Percentiles rank a stretch among this genome's conserved stretches.
These are phyloP conservation scores for Heliconius aoede DNA, from an alignment of 2,888 invertebrate genomes.

Conservation along the genomic window DNA sequence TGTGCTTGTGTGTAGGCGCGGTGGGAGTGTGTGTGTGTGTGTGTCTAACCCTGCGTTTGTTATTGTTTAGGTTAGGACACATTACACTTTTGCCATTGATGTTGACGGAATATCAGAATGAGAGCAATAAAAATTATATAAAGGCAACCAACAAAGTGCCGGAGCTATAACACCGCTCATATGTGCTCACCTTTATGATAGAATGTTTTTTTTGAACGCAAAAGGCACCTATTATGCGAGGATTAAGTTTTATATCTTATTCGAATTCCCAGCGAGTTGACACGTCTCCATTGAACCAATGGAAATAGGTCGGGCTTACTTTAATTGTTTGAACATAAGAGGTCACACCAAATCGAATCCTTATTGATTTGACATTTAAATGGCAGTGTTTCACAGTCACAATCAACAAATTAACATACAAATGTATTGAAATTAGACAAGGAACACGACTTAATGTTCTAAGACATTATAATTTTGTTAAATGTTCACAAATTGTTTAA, in stretches of 20 bases:
- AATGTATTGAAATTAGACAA: constrained; percentile 3
- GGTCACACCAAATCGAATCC: constrained; percentile 36
- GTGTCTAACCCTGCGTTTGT: constrained; percentile 58
- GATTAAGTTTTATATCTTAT: constrained; percentile 67
- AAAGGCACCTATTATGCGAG: constrained; percentile 56
- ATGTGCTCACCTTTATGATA: constrained; percentile 51
- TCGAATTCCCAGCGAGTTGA: constrained; percentile 66
- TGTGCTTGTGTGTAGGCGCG: constrained; percentile 56
- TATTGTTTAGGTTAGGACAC: constrained; percentile 48
- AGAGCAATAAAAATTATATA: constrained; percentile 29
- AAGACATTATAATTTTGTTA: not conserved
- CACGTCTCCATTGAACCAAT: constrained; percentile 62
- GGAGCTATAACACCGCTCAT: constrained; percentile 36
- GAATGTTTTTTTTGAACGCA: constrained; percentile 39
- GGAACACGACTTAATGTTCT: not conserved
- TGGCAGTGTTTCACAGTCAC: constrained; percentile 19
- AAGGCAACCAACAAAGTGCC: constrained; percentile 26
- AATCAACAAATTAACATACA: constrained; percentile 23
- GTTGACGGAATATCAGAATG: constrained; percentile 62
- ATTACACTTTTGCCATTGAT: constrained; percentile 53
- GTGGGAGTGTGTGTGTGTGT: constrained; percentile 57
- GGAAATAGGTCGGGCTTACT: constrained; percentile 40
- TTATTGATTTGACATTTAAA: constrained; percentile 26
- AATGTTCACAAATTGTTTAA: no score
- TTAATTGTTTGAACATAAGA: constrained; percentile 36